phyloP scores from a whole-genome alignment of 2,113 vertebrate genomes.

The Athene cunicularia region DNA sequence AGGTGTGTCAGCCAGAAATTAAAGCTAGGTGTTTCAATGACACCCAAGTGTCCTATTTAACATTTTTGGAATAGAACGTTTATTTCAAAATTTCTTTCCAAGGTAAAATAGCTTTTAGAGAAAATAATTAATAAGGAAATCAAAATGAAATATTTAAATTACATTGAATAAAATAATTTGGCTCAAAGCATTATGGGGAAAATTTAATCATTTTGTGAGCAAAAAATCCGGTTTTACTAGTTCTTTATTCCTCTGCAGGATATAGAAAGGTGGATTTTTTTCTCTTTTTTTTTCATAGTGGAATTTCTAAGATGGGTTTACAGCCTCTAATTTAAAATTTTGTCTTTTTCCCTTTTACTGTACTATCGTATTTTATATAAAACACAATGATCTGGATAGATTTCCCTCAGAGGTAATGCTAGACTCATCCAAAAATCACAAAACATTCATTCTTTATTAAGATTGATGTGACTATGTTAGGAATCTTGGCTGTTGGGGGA shows the following conservation, averaged over 20 bases:
- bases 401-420: background rate
- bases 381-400: background rate
- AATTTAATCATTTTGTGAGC: background rate
- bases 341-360: background rate
- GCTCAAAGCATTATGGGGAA: background rate
- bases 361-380: background rate
- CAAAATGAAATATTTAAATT: slow-evolving; percentile 63
- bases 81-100: slow-evolving; percentile 56
- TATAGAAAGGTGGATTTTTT: background rate
- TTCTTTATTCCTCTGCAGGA: background rate
- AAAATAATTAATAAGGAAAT: slow-evolving; percentile 54
- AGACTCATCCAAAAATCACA: background rate
- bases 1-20: slow-evolving; percentile 39
- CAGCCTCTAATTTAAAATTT: background rate
- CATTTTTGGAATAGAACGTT: slow-evolving; percentile 8
- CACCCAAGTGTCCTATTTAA: slow-evolving; percentile 44
- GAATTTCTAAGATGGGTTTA: slow-evolving; percentile 14
- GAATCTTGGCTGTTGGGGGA: background rate
- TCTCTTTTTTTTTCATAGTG: background rate
- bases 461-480: background rate
- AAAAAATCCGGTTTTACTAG: background rate
- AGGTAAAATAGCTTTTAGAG: slow-evolving; percentile 36
- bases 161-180: slow-evolving; percentile 14
- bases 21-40: slow-evolving; percentile 55
- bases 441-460: background rate